These are phyloP conservation scores for Phrynosoma platyrhinos DNA, from an alignment of 2,113 vertebrate species.

Conservation along the genomic window DNA sequence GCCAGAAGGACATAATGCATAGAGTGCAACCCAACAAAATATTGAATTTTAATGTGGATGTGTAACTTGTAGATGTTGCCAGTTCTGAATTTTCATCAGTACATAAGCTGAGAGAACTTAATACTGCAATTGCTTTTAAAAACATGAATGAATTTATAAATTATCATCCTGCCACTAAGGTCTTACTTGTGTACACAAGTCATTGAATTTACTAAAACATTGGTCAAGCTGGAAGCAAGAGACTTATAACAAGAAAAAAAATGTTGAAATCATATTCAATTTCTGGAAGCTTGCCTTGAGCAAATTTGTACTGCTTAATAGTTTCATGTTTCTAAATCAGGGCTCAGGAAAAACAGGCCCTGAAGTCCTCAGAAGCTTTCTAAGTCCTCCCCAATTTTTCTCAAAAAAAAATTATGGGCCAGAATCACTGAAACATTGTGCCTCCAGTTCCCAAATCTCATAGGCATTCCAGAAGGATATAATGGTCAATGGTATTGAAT, in stretches of 20 bases:
- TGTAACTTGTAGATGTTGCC: accelerated
- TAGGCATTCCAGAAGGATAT: too few species aligned
- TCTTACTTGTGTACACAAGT: conserved; percentile 34
- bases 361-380: too few species aligned
- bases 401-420: too few species aligned
- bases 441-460: too few species aligned
- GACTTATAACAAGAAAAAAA: background rate
- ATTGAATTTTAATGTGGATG: background rate
- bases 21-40: accelerated
- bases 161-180: conserved; percentile 26
- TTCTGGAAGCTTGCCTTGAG: conserved; percentile 38
- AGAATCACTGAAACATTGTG: too few species aligned
- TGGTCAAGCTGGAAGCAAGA: conserved; percentile 54
- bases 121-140: background rate
- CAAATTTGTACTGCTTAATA: too few species aligned
- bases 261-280: background rate
- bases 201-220: background rate
- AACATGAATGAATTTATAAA: background rate
- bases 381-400: too few species aligned
- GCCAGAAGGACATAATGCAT: background rate
- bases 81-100: background rate
- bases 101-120: background rate
- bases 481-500: too few species aligned
- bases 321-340: too few species aligned
- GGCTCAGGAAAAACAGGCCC: too few species aligned